Evolutionary conservation across 2,888 invertebrate species (phyloP).

Genomic region (Eupithecia inturbata): DNA sequence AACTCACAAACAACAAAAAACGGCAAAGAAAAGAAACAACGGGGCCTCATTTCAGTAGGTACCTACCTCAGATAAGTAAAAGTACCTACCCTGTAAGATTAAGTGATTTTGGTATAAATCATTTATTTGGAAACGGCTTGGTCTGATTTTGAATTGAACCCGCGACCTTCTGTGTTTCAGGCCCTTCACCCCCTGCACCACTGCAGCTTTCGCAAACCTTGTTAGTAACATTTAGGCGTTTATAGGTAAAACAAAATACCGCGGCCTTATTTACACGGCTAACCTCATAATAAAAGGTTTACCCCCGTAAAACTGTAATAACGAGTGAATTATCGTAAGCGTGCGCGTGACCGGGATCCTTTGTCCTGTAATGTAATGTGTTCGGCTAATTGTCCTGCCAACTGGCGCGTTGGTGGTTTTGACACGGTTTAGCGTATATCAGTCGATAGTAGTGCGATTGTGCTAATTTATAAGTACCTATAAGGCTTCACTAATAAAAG

Average conservation of each 20-base stretch:
- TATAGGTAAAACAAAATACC: slow-evolving; percentile 27
- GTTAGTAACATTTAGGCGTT: slow-evolving; percentile 13
- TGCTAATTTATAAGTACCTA: not conserved
- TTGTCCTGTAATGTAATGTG: slow-evolving; percentile 58
- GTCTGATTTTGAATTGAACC: not conserved
- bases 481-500: not conserved
- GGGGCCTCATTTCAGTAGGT: no score
- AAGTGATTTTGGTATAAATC: not conserved
- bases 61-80: no score
- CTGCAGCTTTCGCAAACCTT: not conserved
- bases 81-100: not conserved
- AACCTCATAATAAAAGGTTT: slow-evolving; percentile 43
- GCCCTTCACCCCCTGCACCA: not conserved
- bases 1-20: no score
- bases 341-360: slow-evolving; percentile 59
- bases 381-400: slow-evolving; percentile 59
- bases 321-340: slow-evolving; percentile 51
- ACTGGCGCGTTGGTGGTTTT: slow-evolving; percentile 46
- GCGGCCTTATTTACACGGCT: slow-evolving; percentile 38
- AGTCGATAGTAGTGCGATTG: not conserved
- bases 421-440: slow-evolving; percentile 8
- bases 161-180: not conserved
- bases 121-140: not conserved
- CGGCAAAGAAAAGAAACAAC: no score
- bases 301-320: slow-evolving; percentile 45